Conservation (phyloP, 2,797 vertebrate genomes). For the Apogon hyalosoma region DNA sequence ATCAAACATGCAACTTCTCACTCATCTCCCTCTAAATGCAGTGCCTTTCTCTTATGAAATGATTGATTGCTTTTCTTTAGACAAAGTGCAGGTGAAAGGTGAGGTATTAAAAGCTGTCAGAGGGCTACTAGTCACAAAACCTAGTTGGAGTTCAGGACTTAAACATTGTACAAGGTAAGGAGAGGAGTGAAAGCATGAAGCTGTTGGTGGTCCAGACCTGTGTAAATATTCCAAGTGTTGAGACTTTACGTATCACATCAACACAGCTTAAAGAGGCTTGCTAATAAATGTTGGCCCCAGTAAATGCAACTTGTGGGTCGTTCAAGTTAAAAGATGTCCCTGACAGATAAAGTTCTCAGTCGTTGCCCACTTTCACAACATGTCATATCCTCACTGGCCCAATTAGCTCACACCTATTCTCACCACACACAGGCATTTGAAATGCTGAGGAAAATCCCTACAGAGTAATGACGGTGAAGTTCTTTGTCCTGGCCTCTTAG, state of each 20-base stretch:
- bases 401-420: conserved; percentile 66
- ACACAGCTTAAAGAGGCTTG: conserved; percentile 58
- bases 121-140: conserved; percentile 43
- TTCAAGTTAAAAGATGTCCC: conserved; percentile 76
- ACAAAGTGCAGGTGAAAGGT: conserved; percentile 70
- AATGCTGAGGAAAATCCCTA: conserved; percentile 66
- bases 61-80: conserved; percentile 76
- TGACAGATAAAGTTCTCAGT: conserved; percentile 62
- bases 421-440: conserved; percentile 60
- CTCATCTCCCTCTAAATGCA: conserved; percentile 75
- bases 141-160: conserved; percentile 65
- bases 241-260: conserved; percentile 71
- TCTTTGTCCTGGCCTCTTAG: conserved; percentile 75
- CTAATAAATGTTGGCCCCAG: conserved; percentile 71
- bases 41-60: conserved; percentile 63
- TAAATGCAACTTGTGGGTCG: conserved; percentile 70
- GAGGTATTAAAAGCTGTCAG: conserved; percentile 69
- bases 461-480: conserved; percentile 59
- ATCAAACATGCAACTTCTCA: conserved; percentile 77
- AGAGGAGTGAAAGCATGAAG: conserved; percentile 56
- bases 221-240: conserved; percentile 77
- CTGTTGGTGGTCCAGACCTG: conserved; percentile 82
- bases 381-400: conserved; percentile 19
- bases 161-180: conserved; percentile 53
- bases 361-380: conserved; percentile 3